Evolutionary conservation across 2,888 invertebrate species (phyloP).

Genomic region (Norana najaformis): DNA sequence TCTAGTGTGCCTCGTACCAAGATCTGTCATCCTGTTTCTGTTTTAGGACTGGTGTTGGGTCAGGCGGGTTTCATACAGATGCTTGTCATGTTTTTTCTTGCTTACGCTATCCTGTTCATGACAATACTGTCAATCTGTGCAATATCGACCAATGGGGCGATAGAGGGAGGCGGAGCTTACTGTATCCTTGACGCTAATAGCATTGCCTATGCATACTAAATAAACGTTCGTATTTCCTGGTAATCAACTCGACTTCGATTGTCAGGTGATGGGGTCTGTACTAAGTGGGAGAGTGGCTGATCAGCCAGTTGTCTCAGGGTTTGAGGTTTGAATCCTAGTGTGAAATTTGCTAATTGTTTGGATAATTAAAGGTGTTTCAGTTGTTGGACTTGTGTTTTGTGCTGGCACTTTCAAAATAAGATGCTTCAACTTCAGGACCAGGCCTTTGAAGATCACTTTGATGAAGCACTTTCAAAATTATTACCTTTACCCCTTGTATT

Average conservation of each 20-base stretch:
- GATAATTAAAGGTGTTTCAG: no score
- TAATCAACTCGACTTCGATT: not conserved
- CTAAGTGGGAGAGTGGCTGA: not conserved
- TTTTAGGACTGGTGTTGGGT: constrained; percentile 90
- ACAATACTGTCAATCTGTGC: constrained; percentile 97
- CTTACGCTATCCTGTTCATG: constrained; percentile 90
- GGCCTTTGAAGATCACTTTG: not conserved
- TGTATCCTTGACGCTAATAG: constrained; percentile 77
- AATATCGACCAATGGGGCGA: constrained; percentile 97
- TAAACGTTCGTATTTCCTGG: not conserved
- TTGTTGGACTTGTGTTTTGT: not conserved
- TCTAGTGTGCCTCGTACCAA: not conserved
- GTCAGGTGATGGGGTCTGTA: not conserved
- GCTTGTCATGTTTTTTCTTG: constrained; percentile 82
- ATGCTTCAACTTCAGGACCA: not conserved
- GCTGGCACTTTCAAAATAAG: not conserved
- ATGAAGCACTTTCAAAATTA: not conserved
- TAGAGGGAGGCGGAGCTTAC: constrained; percentile 98
- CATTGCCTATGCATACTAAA: not conserved
- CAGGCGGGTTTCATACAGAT: constrained; percentile 90
- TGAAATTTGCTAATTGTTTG: not conserved
- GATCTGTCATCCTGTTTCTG: not conserved
- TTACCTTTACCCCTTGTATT: not conserved
- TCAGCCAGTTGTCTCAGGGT: not conserved
- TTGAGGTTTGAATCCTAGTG: not conserved